Conservation (phyloP, 2,797 vertebrate species). For the Rhinatrema bivittatum region DNA sequence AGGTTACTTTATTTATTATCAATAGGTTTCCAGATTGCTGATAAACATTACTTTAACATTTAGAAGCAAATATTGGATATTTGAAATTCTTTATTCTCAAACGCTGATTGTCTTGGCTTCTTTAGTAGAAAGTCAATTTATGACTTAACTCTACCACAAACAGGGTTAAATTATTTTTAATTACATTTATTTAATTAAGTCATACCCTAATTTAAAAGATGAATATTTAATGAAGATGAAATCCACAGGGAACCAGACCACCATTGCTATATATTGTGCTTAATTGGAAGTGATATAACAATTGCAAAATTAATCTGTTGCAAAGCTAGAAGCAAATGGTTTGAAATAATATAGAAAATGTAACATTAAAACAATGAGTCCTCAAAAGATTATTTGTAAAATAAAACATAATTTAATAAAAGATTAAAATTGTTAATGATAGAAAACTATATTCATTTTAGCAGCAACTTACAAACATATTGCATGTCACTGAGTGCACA, state of each 20-base stretch:
- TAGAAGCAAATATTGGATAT: too few relatives aligned
- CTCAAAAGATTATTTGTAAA: neutral
- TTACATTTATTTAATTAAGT: constrained; percentile 43
- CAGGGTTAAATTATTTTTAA: constrained; percentile 43
- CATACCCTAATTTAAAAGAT: constrained; percentile 30
- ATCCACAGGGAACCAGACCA: constrained; percentile 22
- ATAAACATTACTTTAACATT: too few relatives aligned
- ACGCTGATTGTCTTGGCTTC: constrained; percentile 18
- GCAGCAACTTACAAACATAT: too few relatives aligned
- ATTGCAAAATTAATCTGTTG: constrained; percentile 21
- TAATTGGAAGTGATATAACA: constrained; percentile 33
- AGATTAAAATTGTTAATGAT: too few relatives aligned
- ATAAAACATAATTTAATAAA: too few relatives aligned
- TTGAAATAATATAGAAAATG: constrained; percentile 10
- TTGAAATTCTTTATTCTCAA: too few relatives aligned
- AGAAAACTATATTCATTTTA: too few relatives aligned
- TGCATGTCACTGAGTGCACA: too few relatives aligned
- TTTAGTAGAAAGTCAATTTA: constrained; percentile 2
- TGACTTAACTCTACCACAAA: constrained; percentile 16
- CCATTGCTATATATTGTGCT: constrained; percentile 16
- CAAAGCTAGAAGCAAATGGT: constrained; percentile 4
- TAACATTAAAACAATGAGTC: neutral
- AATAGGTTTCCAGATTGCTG: too few relatives aligned
- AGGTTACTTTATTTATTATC: too few relatives aligned
- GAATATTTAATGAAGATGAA: constrained; percentile 30